Evolutionary conservation across 2,888 invertebrate genomes (phyloP).

Genomic region (Drosophila paracracens): DNA sequence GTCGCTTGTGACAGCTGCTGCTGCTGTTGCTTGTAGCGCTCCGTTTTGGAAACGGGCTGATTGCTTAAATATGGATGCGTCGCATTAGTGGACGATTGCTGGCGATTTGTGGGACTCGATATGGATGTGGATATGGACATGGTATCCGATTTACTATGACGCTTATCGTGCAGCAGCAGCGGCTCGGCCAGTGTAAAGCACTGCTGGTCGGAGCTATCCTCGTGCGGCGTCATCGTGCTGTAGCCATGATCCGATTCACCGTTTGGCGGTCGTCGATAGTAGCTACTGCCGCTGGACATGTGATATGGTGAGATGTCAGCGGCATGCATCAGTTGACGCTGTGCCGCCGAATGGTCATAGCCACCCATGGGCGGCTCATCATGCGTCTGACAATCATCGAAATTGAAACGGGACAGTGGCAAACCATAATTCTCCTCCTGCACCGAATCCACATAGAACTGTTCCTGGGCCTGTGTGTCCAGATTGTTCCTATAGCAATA

Average conservation of each 20-base stretch:
- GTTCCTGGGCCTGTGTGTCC: conserved; percentile 83
- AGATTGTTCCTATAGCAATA: conserved; percentile 92
- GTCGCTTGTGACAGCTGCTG: conserved; percentile 53
- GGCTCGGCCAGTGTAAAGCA: conserved; percentile 90
- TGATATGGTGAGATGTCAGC: conserved; percentile 92
- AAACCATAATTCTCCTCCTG: conserved; percentile 87
- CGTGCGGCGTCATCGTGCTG: conserved; percentile 96
- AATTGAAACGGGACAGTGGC: conserved; percentile 90
- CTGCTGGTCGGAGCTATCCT: conserved; percentile 94
- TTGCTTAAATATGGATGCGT: conserved; percentile 82
- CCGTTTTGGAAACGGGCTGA: conserved; percentile 82
- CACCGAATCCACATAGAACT: conserved; percentile 86
- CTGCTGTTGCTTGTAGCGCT: conserved; percentile 67
- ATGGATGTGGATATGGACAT: conserved; percentile 86
- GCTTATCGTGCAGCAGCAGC: conserved; percentile 86
- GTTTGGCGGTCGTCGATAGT: conserved; percentile 90
- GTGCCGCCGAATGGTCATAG: conserved; percentile 80
- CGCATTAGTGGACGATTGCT: conserved; percentile 50
- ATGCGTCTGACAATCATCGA: conserved; percentile 88
- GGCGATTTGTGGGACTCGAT: conserved; percentile 84
- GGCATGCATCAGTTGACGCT: conserved; percentile 88
- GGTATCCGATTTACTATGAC: conserved; percentile 87
- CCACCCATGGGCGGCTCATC: conserved; percentile 83
- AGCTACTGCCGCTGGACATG: conserved; percentile 89
- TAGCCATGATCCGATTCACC: conserved; percentile 95